Conservation (phyloP, 2,888 invertebrate species). For the Sesia apiformis region DNA sequence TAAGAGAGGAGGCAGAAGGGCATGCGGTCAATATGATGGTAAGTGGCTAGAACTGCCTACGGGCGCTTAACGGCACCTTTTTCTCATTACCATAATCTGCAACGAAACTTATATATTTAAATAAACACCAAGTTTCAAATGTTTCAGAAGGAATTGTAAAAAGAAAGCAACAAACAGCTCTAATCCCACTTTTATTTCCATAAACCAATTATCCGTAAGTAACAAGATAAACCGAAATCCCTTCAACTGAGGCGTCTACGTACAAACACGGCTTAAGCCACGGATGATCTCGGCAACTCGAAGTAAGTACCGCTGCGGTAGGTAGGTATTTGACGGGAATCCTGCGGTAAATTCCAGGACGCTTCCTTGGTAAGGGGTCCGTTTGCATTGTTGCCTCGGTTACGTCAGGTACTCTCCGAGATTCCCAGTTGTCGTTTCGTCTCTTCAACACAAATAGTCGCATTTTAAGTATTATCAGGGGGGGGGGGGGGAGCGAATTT, state of each 20-base stretch:
- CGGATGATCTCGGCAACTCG: conserved; percentile 43
- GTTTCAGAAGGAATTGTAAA: no score
- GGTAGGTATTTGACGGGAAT: conserved; percentile 49
- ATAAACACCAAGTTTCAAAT: no score
- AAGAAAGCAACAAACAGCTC: neutral
- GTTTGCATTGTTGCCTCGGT: conserved; percentile 21
- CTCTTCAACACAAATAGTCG: no score
- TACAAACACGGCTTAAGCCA: conserved; percentile 11
- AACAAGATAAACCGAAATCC: neutral
- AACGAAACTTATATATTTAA: no score
- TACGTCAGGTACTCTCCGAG: neutral
- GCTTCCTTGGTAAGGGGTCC: conserved; percentile 33
- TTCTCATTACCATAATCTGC: no score
- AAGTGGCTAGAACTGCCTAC: no score
- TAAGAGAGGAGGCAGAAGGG: no score
- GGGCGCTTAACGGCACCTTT: no score
- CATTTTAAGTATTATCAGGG: no score
- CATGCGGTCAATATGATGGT: no score
- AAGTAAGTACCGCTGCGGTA: conserved; percentile 43
- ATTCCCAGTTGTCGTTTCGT: no score
- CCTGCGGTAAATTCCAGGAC: conserved; percentile 31
- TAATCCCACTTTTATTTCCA: neutral
- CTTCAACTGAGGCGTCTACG: neutral
- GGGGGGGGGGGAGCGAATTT: no score
- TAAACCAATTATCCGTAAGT: neutral